Conservation (phyloP, 2,888 invertebrate genomes). For the Brachyptera risi region DNA sequence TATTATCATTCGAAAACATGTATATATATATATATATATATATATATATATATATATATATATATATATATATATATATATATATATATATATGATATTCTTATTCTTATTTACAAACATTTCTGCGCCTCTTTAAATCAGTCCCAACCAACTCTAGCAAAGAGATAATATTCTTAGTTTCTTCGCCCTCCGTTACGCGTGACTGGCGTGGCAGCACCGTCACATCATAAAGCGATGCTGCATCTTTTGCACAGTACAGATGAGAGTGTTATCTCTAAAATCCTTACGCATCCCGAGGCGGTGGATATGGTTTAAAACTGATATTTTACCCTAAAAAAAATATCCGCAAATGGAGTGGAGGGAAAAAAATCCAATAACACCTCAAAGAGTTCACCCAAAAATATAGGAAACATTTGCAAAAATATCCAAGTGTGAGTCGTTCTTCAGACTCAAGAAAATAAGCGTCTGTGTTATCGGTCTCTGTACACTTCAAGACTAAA, state of each 20-base stretch:
- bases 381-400: constrained; percentile 1
- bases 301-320: background rate
- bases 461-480: too few relatives aligned
- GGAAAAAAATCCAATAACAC: constrained; percentile 15
- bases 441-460: too few relatives aligned
- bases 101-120: background rate
- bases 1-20: too few relatives aligned
- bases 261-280: constrained; percentile 23
- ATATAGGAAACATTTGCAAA: too few relatives aligned
- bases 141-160: background rate
- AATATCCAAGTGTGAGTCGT: too few relatives aligned
- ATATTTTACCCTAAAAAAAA: constrained; percentile 4
- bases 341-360: background rate
- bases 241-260: constrained; percentile 2
- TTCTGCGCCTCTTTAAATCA: background rate
- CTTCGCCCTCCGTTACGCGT: background rate
- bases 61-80: too few relatives aligned
- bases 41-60: too few relatives aligned
- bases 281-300: constrained; percentile 6
- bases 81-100: too few relatives aligned
- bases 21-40: too few relatives aligned
- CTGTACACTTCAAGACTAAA: too few relatives aligned
- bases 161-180: constrained; percentile 10
- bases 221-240: constrained; percentile 1
- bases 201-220: background rate